Evolutionary conservation across 2,888 invertebrate genomes (phyloP).

Genomic region (Blastobasis adustella): DNA sequence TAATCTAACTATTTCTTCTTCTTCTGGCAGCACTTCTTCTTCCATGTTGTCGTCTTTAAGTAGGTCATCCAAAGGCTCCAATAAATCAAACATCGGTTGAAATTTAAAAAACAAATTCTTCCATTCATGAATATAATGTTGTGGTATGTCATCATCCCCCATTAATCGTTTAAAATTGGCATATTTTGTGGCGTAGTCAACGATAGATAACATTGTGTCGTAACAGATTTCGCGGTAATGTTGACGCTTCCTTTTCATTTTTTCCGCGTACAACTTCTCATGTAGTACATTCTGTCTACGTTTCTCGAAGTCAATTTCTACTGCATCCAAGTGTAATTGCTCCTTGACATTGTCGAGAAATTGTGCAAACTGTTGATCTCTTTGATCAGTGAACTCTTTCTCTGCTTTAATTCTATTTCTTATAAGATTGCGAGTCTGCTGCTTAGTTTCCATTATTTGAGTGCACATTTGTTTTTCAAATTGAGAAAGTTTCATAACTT

Average conservation of each 20-base stretch:
- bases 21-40: conserved; percentile 33
- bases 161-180: conserved; percentile 61
- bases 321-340: conserved; percentile 55
- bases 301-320: conserved; percentile 70
- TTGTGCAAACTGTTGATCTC: conserved; percentile 62
- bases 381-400: conserved; percentile 61
- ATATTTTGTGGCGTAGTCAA: conserved; percentile 70
- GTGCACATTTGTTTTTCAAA: conserved; percentile 80
- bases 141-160: conserved; percentile 56
- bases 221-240: conserved; percentile 67
- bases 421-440: conserved; percentile 71
- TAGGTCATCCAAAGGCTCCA: conserved; percentile 53
- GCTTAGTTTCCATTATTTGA: conserved; percentile 76
- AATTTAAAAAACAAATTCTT: conserved; percentile 70
- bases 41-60: conserved; percentile 40
- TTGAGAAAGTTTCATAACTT: conserved; percentile 75
- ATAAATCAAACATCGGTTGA: conserved; percentile 69
- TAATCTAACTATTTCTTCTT: conserved; percentile 55
- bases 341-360: conserved; percentile 58
- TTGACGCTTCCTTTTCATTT: conserved; percentile 60
- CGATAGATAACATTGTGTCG: conserved; percentile 68
- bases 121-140: conserved; percentile 70
- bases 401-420: conserved; percentile 69
- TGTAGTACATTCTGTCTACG: conserved; percentile 68
- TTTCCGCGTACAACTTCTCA: conserved; percentile 68